A percentile compares a stretch with the other conserved stretches of the same genome.
Conservation (phyloP, 2,113 vertebrate genomes). For the Cyprinodon tularosa region DNA sequence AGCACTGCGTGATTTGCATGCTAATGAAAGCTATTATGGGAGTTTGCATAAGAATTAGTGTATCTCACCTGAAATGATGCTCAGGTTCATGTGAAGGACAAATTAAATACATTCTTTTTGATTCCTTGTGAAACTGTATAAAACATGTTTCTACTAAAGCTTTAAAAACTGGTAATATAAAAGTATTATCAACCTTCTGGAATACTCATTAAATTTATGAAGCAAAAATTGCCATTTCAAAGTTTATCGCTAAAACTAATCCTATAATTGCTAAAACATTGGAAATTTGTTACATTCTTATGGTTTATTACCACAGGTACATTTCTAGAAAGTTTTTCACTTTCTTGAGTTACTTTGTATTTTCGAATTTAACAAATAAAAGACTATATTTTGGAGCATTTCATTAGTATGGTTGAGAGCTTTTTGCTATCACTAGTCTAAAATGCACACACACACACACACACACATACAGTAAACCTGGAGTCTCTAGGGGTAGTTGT, state of each 20-base stretch:
- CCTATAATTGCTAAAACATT: not conserved
- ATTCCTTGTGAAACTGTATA: too few relatives aligned
- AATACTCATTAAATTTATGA: not conserved
- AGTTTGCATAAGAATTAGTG: too few relatives aligned
- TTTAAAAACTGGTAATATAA: not conserved
- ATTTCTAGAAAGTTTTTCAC: not conserved
- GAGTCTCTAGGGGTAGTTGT: constrained; percentile 41
- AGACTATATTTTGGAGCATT: constrained; percentile 15
- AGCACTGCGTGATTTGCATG: too few relatives aligned
- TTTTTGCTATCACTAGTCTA: constrained; percentile 11
- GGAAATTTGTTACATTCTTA: not conserved
- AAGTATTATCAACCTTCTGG: not conserved
- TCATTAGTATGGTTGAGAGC: constrained; percentile 45
- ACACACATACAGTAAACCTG: not conserved
- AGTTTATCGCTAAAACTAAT: not conserved
- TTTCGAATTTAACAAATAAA: not conserved
- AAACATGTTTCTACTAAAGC: not conserved
- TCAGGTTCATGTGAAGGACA: too few relatives aligned
- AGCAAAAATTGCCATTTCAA: not conserved
- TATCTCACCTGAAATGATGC: too few relatives aligned
- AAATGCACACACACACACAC: not conserved
- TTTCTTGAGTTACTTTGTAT: not conserved
- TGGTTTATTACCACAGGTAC: not conserved
- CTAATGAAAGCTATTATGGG: too few relatives aligned
- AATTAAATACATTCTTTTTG: too few relatives aligned